phyloP scores from a whole-genome alignment of 2,797 vertebrate genomes.

The Holocentrus rufus region DNA sequence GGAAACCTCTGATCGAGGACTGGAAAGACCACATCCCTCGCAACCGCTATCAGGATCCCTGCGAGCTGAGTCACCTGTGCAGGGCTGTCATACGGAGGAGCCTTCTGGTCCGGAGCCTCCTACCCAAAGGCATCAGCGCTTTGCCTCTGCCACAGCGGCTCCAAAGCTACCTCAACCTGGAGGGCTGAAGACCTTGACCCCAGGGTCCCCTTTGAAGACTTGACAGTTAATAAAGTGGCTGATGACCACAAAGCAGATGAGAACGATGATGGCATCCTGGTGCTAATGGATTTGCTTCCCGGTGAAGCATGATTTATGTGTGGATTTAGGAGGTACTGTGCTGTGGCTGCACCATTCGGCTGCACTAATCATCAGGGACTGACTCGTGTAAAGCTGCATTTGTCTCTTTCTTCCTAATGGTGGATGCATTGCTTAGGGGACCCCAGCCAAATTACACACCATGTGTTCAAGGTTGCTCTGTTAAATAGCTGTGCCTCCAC shows the following conservation, averaged over 20 bases:
- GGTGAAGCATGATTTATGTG: background rate
- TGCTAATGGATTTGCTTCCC: background rate
- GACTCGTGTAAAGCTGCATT: too few species aligned
- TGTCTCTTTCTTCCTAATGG: too few species aligned
- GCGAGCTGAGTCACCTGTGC: constrained; percentile 55
- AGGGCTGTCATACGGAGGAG: constrained; percentile 53
- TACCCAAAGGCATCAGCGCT: too few species aligned
- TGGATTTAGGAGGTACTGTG: background rate
- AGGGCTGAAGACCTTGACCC: constrained; percentile 25
- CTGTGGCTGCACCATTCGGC: background rate
- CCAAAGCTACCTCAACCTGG: constrained; percentile 72
- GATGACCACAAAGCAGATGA: background rate
- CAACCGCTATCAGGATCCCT: constrained; percentile 68
- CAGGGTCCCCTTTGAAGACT: too few species aligned
- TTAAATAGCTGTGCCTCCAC: too few species aligned
- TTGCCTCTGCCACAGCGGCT: constrained; percentile 56
- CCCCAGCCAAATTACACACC: too few species aligned
- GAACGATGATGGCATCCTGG: background rate
- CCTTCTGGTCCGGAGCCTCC: constrained; percentile 55
- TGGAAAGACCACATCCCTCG: constrained; percentile 71
- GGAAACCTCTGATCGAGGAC: constrained; percentile 62
- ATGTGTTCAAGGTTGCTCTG: too few species aligned
- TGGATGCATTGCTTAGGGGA: too few species aligned
- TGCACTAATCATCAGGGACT: too few species aligned
- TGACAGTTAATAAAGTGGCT: constrained; percentile 3